These are phyloP conservation scores for Aleiodes leptofemur DNA, from an alignment of 2,888 invertebrate genomes.

Conservation along the genomic window DNA sequence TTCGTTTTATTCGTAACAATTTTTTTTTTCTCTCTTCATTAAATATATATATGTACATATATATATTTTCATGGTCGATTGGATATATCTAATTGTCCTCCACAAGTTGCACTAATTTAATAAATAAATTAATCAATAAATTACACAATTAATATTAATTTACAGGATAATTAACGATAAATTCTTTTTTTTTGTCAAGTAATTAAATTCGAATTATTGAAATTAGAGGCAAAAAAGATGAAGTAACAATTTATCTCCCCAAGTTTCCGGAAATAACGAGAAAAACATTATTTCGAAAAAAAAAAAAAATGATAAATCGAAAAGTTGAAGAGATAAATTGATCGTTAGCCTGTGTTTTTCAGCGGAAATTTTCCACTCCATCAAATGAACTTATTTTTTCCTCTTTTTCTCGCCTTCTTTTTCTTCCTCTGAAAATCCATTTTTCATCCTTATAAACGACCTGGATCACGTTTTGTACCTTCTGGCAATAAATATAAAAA, in stretches of 20 bases:
- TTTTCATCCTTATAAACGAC: neutral
- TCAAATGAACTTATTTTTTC: neutral
- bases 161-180: conserved; percentile 7
- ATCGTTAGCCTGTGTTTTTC: neutral
- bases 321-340: conserved; percentile 1
- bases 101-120: conserved; percentile 22
- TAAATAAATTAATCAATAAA: conserved; percentile 1
- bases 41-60: neutral
- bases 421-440: neutral
- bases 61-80: neutral
- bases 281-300: neutral
- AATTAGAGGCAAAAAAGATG: neutral
- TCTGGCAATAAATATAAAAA: conserved; percentile 19
- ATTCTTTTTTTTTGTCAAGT: neutral
- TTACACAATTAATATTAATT: conserved; percentile 11
- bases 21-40: neutral
- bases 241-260: neutral
- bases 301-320: neutral
- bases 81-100: conserved; percentile 13
- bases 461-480: conserved; percentile 25
- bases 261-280: neutral
- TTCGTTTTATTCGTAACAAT: conserved; percentile 17
- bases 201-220: neutral
- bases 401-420: neutral
- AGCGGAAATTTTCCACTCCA: neutral